Evolutionary conservation across 2,113 vertebrate genomes (phyloP).

Genomic region (Nycticorax nycticorax): DNA sequence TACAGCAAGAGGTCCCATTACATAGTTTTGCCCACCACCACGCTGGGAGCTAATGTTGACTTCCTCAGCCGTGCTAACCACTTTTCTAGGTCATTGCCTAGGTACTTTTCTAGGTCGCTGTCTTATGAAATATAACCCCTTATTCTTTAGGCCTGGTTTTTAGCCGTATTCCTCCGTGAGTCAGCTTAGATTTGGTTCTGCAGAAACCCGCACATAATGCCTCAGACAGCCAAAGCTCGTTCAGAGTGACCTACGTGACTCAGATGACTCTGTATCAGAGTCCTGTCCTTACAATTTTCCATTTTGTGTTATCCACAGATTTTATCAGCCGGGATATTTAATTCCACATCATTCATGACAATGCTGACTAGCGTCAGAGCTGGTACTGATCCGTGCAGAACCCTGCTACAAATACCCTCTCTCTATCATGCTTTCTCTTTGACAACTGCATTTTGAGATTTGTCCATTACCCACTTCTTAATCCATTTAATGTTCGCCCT

Average conservation of each 20-base stretch:
- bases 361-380: slow-evolving; percentile 23
- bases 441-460: slow-evolving; percentile 53
- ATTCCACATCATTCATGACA: slow-evolving; percentile 44
- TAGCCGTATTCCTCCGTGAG: neutral
- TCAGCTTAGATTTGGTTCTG: slow-evolving; percentile 9
- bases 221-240: neutral
- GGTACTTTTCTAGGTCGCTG: neutral
- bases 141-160: neutral
- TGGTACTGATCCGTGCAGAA: neutral
- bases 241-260: slow-evolving; percentile 16
- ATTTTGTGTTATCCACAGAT: slow-evolving; percentile 52
- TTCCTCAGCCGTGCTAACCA: neutral
- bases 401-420: neutral
- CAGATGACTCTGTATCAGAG: slow-evolving; percentile 13
- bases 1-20: neutral
- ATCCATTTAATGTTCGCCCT: slow-evolving; percentile 46
- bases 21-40: neutral
- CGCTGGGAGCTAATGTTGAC: neutral
- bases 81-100: neutral
- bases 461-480: slow-evolving; percentile 32
- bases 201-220: neutral
- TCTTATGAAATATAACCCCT: neutral
- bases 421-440: slow-evolving; percentile 37
- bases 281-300: slow-evolving; percentile 37
- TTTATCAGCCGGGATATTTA: slow-evolving; percentile 43